phyloP scores from a whole-genome alignment of 2,113 vertebrate species.

The Oreocharis arfaki region DNA sequence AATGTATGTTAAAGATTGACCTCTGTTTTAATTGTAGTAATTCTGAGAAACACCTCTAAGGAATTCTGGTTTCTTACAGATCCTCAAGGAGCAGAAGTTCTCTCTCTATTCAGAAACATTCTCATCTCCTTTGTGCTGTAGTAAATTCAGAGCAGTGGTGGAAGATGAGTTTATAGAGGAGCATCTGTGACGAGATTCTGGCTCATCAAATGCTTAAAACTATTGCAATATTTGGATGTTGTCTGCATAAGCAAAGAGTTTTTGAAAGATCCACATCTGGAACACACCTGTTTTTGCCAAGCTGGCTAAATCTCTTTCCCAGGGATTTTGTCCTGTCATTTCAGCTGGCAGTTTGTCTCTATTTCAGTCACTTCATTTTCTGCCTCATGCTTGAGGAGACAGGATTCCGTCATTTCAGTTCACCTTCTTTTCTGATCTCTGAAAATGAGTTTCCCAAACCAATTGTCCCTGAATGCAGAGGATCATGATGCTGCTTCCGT shows the following conservation, averaged over 20 bases:
- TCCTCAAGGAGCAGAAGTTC: not conserved
- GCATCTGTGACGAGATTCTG: not conserved
- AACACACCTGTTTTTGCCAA: constrained; percentile 33
- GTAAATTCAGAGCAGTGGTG: not conserved
- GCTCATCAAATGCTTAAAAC: not conserved
- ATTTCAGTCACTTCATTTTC: not conserved
- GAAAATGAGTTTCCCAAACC: not conserved
- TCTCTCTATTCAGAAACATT: not conserved
- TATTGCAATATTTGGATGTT: not conserved
- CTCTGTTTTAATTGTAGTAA: not conserved
- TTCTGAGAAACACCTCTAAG: not conserved
- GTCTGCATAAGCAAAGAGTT: constrained; percentile 1
- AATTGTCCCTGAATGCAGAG: not conserved
- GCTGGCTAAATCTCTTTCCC: not conserved
- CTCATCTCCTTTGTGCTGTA: not conserved
- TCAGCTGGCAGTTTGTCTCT: not conserved
- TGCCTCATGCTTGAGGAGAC: not conserved
- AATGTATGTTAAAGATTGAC: not conserved
- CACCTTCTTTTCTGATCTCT: not conserved
- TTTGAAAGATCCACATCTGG: constrained; percentile 28
- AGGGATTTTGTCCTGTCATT: not conserved
- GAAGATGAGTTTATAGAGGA: not conserved
- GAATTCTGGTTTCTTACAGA: not conserved
- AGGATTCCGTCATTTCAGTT: not conserved
- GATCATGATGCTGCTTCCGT: fast-evolving